Evolutionary conservation across 2,797 vertebrate species (phyloP), one percentile per base, ranked within the genome.

Genomic region (Champsocephalus gunnari): DNA sequence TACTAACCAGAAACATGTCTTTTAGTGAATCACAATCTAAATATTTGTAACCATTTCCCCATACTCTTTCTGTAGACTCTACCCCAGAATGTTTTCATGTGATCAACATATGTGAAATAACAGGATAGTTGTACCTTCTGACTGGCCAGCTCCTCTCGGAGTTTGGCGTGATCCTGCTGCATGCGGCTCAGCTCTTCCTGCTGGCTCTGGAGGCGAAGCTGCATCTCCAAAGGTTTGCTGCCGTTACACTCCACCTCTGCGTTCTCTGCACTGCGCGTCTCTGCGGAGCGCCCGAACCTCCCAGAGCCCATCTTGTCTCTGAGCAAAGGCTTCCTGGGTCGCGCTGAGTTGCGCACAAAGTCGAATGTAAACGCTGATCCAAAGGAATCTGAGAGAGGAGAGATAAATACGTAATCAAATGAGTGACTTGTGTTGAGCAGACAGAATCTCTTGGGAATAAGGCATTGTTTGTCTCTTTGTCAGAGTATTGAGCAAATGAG

Each of bases 291-390:
- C 66, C 93, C 93, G 1, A 61, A 76, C 88, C 83, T 96, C 84
- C 91, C 93, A 0, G 94, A 82, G 48, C 90, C 93, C 73, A 96
- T 95, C 84, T 96, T 89, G 65, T 98, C 96, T 34, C 92, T 94
- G 8, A 96, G 87, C 75, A 94, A 87, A 0, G 95, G 96, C 66
- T 89, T 95, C 76, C 91, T 96, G 2, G 93, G 75, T 77, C 96
- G 96, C 2, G 95, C 85, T 0, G 96, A 79, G 75, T 92, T 92
- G 28, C 96, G 96, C 63, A 91, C 95, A 75, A 98, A 97, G 81
- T 99, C 98, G 3, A 98, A 98, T 3, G 94, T 89, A 87, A 98
- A 98, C 1, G 96, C 93, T 3, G 96, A 96, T 71, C 96, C 94
- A 8, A 94, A 90, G 79, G 95, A 95, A 85, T 94, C 94, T 96